These are phyloP conservation scores for Heliconius cydno DNA, from an alignment of 2,888 invertebrate genomes.

Conservation along the genomic window DNA sequence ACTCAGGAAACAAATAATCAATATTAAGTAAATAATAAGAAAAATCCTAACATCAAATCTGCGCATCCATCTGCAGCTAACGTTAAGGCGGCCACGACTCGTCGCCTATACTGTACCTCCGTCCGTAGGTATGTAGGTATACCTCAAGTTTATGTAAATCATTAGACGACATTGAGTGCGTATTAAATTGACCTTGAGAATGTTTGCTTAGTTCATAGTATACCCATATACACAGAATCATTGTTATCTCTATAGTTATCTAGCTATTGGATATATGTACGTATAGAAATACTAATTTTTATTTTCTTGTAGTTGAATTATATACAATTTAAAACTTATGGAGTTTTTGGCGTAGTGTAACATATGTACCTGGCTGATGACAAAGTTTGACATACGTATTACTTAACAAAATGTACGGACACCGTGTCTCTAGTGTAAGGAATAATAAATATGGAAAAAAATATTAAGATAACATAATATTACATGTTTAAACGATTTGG, in stretches of 20 bases:
- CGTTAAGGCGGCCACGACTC: background rate
- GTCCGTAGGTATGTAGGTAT: background rate
- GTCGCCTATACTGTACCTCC: background rate
- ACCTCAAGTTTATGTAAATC: slow-evolving; percentile 9
- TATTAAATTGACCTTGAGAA: slow-evolving; percentile 17
- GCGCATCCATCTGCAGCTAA: background rate
- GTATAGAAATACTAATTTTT: background rate
- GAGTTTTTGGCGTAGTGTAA: too few species aligned
- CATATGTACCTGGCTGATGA: too few species aligned
- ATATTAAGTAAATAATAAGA: too few species aligned
- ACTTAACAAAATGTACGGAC: too few species aligned
- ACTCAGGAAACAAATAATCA: background rate
- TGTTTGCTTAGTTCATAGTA: slow-evolving; percentile 12
- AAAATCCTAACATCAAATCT: too few species aligned
- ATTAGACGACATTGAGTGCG: slow-evolving; percentile 17
- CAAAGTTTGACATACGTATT: too few species aligned
- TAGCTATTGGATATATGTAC: background rate
- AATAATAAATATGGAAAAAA: too few species aligned
- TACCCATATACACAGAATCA: background rate
- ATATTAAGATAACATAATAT: too few species aligned
- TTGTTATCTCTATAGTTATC: slow-evolving; percentile 14
- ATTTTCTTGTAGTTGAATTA: background rate
- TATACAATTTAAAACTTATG: background rate
- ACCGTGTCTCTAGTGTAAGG: too few species aligned
- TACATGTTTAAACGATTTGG: too few species aligned